Conservation (phyloP, 2,888 invertebrate genomes). For the Ethmia dodecea region DNA sequence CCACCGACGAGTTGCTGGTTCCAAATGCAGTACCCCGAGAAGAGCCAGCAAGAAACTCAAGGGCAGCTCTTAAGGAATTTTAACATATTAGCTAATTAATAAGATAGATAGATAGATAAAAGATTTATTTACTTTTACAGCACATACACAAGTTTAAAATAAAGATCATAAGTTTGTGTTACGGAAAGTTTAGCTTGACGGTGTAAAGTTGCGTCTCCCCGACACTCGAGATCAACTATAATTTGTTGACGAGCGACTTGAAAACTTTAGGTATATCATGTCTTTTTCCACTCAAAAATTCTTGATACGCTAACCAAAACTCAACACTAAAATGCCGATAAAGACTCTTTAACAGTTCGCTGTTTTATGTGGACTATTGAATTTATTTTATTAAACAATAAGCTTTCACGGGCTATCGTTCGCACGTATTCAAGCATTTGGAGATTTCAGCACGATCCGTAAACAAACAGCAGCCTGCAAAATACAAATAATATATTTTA, state of each 20-base stretch:
- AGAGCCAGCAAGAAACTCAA: too few species aligned
- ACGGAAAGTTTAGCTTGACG: slow-evolving; percentile 43
- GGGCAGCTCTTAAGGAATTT: too few species aligned
- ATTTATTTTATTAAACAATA: slow-evolving; percentile 21
- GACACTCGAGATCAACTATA: slow-evolving; percentile 51
- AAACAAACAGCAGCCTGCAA: slow-evolving; percentile 48
- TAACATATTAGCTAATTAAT: too few species aligned
- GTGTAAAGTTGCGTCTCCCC: slow-evolving; percentile 44
- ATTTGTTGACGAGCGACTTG: slow-evolving; percentile 64
- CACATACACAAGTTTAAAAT: slow-evolving; percentile 52
- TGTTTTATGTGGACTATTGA: too few species aligned
- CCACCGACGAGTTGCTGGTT: too few species aligned
- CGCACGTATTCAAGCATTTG: slow-evolving; percentile 48
- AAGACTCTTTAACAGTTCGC: too few species aligned
- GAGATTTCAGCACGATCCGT: slow-evolving; percentile 51
- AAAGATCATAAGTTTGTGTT: slow-evolving; percentile 64
- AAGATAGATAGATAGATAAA: too few species aligned
- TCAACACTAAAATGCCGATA: too few species aligned
- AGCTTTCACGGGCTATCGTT: slow-evolving; percentile 34
- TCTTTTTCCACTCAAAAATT: too few species aligned
- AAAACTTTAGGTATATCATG: slow-evolving; percentile 41
- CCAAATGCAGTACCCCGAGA: too few species aligned
- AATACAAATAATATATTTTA: slow-evolving; percentile 15
- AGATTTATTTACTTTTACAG: too few species aligned
- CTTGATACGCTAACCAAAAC: too few species aligned